Conservation (phyloP, 2,797 vertebrate genomes). For the Botia almorhae region DNA sequence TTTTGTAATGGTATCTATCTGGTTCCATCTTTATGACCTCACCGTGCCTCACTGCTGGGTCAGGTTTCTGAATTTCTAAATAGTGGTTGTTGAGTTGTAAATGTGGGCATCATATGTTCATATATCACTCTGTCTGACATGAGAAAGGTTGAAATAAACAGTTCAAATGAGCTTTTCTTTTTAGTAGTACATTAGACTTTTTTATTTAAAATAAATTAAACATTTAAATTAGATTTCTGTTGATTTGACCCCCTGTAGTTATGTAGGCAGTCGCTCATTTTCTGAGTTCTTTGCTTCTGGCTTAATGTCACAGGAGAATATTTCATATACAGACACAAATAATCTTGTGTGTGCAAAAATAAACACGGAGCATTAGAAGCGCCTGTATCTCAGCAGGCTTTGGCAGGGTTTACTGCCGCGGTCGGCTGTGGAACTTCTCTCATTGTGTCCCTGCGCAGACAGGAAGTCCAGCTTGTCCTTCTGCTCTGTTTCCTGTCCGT, state of each 20-base stretch:
- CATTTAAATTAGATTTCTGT: too few species aligned
- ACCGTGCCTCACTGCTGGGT: background rate
- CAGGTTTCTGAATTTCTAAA: background rate
- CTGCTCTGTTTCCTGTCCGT: constrained; percentile 68
- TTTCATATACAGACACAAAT: background rate
- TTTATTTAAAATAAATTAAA: too few species aligned
- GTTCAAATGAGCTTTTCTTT: too few species aligned
- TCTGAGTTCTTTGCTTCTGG: background rate
- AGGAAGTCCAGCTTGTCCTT: constrained; percentile 43
- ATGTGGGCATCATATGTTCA: background rate
- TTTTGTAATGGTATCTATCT: background rate
- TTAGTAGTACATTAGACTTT: too few species aligned
- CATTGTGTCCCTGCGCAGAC: constrained; percentile 35
- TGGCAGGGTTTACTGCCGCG: constrained; percentile 1
- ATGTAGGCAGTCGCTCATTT: too few species aligned
- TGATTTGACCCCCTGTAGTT: too few species aligned
- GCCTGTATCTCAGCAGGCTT: constrained; percentile 24
- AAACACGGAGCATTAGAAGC: background rate
- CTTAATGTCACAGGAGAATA: too few species aligned
- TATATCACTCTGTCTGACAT: too few species aligned
- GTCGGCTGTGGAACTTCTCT: background rate
- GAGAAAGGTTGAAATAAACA: too few species aligned
- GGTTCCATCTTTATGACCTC: background rate
- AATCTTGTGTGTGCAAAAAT: constrained; percentile 12
- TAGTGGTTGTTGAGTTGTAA: background rate